Base-by-base conservation (phyloP, 2,113 vertebrate species). In the Mustela nigripes region DNA sequence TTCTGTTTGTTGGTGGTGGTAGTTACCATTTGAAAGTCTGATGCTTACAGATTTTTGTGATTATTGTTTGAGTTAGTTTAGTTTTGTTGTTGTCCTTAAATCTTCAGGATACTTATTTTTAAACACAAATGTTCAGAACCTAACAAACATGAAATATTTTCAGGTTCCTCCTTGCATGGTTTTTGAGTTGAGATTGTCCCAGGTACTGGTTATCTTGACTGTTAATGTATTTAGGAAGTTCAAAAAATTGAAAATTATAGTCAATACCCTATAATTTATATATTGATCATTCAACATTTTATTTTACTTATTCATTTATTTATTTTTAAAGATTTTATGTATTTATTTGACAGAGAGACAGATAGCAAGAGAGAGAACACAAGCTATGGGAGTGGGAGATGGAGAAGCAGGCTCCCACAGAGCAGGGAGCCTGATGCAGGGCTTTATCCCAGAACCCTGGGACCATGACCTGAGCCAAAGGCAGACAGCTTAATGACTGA, bases 41-140 rank as follows among this genome's bases (percentile, higher is more conserved):
- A 93, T 81, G 26, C 7, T 19, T 84, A 74, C 36, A 14, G 36
- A 88, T 60, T 74, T 83, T 80, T 73, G 28, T 0, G 1, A 74
- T n/a, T 78, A 3, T 50, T 45, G 11, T 85, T 89, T 88, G 42
- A 67, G 69, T 93, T 56, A 50, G 22, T 48, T 86, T 69, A n/a
- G 1, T 85, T 96, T 95, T 91, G 12, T 22, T 87, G 82, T 79
- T 62, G 24, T 11, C 1, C 19, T 89, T 83, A 67, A 91, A 82
- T 33, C 67, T 92, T 81, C 7, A 80, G 11, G 18, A 33, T 45
- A 76, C 4, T 69, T 76, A 91, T 62, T 95, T 97, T 95, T 48
- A 82, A 94, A 85, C 88, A 12, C 22, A 94, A 65, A 50, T 86
- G 4, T 89, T 82, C 18, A 71, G 60, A 93, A 86, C 7, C 14